A percentile compares a stretch with the other conserved stretches of the same genome.
phyloP scores from a whole-genome alignment of 2,113 vertebrate genomes.

The Willisornis vidua region DNA sequence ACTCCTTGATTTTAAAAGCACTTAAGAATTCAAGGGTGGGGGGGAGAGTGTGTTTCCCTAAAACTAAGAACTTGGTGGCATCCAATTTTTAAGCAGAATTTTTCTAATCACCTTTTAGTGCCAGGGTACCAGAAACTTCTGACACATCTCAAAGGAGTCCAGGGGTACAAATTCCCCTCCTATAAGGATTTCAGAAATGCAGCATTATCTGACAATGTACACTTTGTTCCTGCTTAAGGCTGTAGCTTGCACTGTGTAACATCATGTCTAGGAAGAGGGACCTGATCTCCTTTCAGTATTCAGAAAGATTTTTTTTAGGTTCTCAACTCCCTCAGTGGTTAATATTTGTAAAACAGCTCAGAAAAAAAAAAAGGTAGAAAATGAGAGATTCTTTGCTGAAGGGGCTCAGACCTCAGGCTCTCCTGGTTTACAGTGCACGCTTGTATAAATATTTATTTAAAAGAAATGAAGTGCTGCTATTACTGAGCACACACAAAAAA shows the following conservation, averaged over 20 bases:
- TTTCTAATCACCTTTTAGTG: not conserved
- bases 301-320: not conserved
- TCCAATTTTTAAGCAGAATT: not conserved
- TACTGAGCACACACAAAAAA: not conserved
- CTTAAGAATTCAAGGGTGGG: not conserved
- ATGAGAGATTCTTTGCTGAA: not conserved
- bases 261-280: not conserved
- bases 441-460: conserved; percentile 9
- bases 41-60: not conserved
- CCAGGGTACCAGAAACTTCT: not conserved
- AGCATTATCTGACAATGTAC: not conserved
- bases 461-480: not conserved
- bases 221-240: not conserved
- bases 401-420: not conserved
- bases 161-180: not conserved
- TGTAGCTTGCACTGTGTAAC: not conserved
- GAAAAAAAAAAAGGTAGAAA: not conserved
- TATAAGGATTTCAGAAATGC: not conserved
- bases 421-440: not conserved
- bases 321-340: not conserved
- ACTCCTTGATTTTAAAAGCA: not conserved
- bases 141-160: not conserved
- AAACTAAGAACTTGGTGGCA: not conserved
- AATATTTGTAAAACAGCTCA: not conserved
- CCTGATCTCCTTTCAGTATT: not conserved